Base-by-base conservation (phyloP, 2,113 vertebrate genomes). In the Hyla sarda region DNA sequence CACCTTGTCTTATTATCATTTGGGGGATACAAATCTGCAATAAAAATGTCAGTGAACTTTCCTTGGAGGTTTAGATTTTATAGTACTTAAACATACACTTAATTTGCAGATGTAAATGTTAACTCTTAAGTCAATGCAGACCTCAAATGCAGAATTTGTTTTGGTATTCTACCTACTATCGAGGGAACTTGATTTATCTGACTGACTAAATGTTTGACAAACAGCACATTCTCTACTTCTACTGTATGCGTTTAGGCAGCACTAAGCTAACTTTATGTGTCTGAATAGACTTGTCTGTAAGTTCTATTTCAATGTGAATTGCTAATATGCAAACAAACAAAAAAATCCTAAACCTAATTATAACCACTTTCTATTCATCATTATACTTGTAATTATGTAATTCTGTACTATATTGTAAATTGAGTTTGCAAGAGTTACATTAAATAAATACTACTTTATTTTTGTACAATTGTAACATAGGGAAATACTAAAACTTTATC, bases 401-500 rank as follows among this genome's bases (percentile, higher is more conserved):
- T 92, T 90, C 85, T 93, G 88, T 93, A 91, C 92, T 90, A 95
- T 95, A 93, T 88, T 95, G 91, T 95, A 93, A 92, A 95, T 91
- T 88, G 90, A 89, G 88, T 91, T 91, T 84, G 90, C 91, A 88
- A 92, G 93, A 93, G 94, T 92, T 93, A 93, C 95, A 92, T 94
- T 91, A 91, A 94, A 89, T 77, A 77, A 77, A 80, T 62, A 92
- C 90, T 86, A 86, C 76, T 86, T 73, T 95, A 94, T 95, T 95
- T 95, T 95, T 95, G 90, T 95, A 95, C 93, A 93, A 89, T 60
- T 91, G 88, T 90, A 89, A 87, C 92, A 90, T 94, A 95, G 94
- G 94, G 93, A 93, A 93, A 90, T 90, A 58, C 50, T 73, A 80
- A 54, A 60, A 50, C 88, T 94, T 93, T 89, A 91, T 92, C 90